Conservation (phyloP, 2,113 vertebrate genomes). For the Macrotus californicus region DNA sequence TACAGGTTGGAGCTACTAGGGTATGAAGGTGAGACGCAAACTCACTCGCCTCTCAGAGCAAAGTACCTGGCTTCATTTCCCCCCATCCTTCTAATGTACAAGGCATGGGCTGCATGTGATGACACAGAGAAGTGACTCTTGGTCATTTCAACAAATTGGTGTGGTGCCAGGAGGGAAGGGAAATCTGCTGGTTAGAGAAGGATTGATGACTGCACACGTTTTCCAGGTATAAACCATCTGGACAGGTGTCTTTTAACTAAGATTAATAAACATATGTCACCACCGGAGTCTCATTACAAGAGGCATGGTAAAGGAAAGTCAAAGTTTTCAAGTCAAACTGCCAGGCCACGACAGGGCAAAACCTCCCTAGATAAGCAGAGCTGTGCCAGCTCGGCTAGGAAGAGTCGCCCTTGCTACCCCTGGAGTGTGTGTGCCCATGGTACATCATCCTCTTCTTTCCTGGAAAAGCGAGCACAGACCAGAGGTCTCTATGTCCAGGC, state of each 20-base stretch:
- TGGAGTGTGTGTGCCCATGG: not conserved
- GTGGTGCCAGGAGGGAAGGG: conserved; percentile 42
- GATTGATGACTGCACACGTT: conserved; percentile 60
- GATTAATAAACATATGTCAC: conserved; percentile 73
- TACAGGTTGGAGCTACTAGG: conserved; percentile 77
- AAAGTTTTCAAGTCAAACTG: conserved; percentile 48
- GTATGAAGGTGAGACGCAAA: conserved; percentile 5
- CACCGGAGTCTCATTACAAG: conserved; percentile 41
- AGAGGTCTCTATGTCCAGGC: not conserved
- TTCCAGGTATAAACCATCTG: conserved; percentile 58
- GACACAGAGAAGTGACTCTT: conserved; percentile 41
- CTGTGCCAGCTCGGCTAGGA: not conserved
- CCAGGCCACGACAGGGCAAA: conserved; percentile 19
- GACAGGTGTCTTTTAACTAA: conserved; percentile 66
- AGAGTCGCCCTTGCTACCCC: not conserved
- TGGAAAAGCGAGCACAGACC: not conserved
- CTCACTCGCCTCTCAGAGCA: not conserved
- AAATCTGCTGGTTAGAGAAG: conserved; percentile 52
- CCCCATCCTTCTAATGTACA: not conserved
- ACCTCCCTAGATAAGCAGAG: conserved; percentile 32
- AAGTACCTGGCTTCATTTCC: conserved; percentile 49
- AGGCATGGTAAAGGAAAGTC: conserved; percentile 26
- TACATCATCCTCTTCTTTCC: not conserved
- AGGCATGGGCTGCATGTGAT: conserved; percentile 23
- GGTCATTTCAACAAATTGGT: conserved; percentile 2